Base-by-base conservation (phyloP, 1,140 invertebrate species). In the Pachypeltis micranthus region DNA sequence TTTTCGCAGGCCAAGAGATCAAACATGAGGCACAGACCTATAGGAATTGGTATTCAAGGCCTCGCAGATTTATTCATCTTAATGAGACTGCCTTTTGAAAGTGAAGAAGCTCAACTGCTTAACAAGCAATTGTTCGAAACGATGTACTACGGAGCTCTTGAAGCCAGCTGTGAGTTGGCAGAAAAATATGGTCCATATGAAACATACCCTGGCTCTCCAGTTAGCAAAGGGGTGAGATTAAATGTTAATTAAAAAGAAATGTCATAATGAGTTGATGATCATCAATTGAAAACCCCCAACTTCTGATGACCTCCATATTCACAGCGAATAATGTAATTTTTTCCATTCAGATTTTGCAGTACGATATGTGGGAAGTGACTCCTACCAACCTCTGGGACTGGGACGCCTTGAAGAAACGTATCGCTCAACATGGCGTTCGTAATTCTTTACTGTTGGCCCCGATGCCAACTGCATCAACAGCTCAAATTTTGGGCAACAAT, bases 391-490 rank as follows among this genome's bases (percentile, higher is more conserved):
- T 95, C 4, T 96, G 93, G 87, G 83, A 99, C 72, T 99, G 97
- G 96, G 69, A 73, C 19, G 75, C 70, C 14, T 76, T 99, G 28
- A 94, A 94, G 74, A 79, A 78, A 66, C 89, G 91, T 70, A 98
- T 99, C 69, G 84, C 85, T 10, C 81, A 91, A 74, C 80, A 93
- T 78, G 97, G 97, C 25, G 78, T 99, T 0, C 78, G 96, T 55
- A 99, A 99, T 79, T 96, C 93, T 16, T 77, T 99, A 7, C 77
- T 99, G 1, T 68, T 99, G 55, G 95, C 97, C 0, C 95, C 96
- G 0, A 99, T 99, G 96, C 97, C 96, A 1, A 99, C 96, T 14
- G 96, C 96, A 14, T 98, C 95, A 1, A 99, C 97, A 0, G 96
- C 97, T 3, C 96, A 99, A 78, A 99, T 99, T 72, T 80, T 99